These are phyloP conservation scores for Porites divaricata DNA, from an alignment of 92 coral and sea anemone species.

Conservation along the genomic window DNA sequence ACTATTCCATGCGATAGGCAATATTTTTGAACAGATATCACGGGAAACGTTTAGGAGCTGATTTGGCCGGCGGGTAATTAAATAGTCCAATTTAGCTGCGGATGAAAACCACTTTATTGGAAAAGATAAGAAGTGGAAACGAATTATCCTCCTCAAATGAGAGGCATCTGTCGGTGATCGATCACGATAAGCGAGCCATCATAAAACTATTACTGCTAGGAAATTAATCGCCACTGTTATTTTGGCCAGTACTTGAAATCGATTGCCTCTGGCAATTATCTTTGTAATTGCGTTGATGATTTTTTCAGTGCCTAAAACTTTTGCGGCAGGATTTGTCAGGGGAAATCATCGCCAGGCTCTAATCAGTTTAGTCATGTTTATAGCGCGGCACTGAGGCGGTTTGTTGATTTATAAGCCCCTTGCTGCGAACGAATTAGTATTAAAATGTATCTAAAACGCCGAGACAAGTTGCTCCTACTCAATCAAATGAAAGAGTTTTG, in stretches of 20 bases:
- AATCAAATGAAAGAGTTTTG: slow-evolving; percentile 1
- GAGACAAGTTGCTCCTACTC: slow-evolving; percentile 17
- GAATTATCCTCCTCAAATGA: slow-evolving; percentile 44
- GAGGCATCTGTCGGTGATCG: slow-evolving; percentile 55
- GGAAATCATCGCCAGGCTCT: background rate
- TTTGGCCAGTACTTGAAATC: slow-evolving; percentile 34
- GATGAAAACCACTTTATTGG: slow-evolving; percentile 65
- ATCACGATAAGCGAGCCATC: slow-evolving; percentile 47
- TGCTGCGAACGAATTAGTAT: slow-evolving; percentile 36
- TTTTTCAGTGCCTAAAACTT: background rate
- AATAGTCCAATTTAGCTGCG: slow-evolving; percentile 75
- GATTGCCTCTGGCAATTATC: slow-evolving; percentile 28
- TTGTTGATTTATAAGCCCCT: slow-evolving; percentile 33
- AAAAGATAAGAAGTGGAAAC: slow-evolving; percentile 68
- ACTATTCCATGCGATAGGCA: background rate
- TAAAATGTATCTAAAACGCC: slow-evolving; percentile 39
- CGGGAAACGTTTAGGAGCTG: slow-evolving; percentile 42
- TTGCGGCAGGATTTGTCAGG: slow-evolving; percentile 1
- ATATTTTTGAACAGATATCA: slow-evolving; percentile 43
- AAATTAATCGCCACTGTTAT: slow-evolving; percentile 50
- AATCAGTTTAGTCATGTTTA: slow-evolving; percentile 15
- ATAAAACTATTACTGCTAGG: slow-evolving; percentile 50
- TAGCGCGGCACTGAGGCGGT: slow-evolving; percentile 34
- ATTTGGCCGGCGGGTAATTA: slow-evolving; percentile 75
- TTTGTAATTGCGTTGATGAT: slow-evolving; percentile 18